Percentiles rank a stretch among this genome's conserved stretches.
Evolutionary conservation across 2,797 vertebrate species (phyloP).

Genomic region (Xiphophorus birchmanni): DNA sequence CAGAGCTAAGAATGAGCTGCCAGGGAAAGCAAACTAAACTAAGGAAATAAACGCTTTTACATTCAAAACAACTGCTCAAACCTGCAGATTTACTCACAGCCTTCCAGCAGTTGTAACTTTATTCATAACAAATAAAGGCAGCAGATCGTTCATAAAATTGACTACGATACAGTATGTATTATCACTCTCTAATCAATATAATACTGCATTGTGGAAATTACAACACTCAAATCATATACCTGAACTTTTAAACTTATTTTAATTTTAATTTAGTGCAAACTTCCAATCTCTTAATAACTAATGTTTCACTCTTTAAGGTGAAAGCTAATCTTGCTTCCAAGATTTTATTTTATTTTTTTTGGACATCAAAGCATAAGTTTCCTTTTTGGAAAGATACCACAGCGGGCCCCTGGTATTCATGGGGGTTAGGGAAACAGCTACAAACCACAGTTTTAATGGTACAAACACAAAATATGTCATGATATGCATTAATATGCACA

Average conservation of each 20-base stretch:
- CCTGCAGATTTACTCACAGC: conserved; percentile 23
- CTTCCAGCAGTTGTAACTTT: conserved; percentile 35
- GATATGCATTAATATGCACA: background rate
- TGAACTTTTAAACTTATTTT: background rate
- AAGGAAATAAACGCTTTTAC: conserved; percentile 28
- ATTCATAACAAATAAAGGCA: conserved; percentile 48
- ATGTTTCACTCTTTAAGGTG: too few relatives aligned
- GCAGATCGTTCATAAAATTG: conserved; percentile 48
- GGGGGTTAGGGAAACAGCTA: background rate
- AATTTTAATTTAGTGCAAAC: background rate
- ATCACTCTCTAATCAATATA: background rate
- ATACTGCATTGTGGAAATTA: background rate
- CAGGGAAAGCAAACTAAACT: conserved; percentile 45
- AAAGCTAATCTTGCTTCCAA: too few relatives aligned
- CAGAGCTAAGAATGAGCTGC: conserved; percentile 39
- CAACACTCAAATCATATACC: background rate
- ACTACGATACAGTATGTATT: background rate
- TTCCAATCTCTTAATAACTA: background rate
- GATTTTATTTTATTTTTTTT: too few relatives aligned
- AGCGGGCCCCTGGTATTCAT: background rate
- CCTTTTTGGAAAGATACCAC: too few relatives aligned
- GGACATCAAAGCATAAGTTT: too few relatives aligned
- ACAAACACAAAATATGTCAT: background rate
- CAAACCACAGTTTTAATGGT: background rate
- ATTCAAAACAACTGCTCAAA: conserved; percentile 31